Evolutionary conservation across 2,888 invertebrate species (phyloP).

Genomic region (Lottia gigantea): DNA sequence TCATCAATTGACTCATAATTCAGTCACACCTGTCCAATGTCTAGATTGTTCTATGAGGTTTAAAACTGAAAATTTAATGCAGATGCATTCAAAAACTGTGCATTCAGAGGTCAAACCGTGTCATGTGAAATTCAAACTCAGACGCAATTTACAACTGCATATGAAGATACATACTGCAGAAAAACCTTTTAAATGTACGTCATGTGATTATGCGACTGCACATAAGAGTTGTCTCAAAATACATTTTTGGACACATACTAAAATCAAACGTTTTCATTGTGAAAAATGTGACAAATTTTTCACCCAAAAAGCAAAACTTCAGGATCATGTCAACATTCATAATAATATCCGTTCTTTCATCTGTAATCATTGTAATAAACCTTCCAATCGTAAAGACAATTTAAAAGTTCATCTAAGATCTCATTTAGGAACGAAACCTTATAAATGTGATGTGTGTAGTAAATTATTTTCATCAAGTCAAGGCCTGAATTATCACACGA

Average conservation of each 20-base stretch:
- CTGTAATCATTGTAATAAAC: background rate
- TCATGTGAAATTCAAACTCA: background rate
- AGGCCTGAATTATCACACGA: background rate
- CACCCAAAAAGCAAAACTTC: background rate
- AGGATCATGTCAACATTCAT: background rate
- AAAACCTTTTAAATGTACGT: background rate
- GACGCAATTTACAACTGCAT: background rate
- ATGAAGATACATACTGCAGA: background rate
- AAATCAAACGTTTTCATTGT: background rate
- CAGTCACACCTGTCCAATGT: slow-evolving; percentile 11
- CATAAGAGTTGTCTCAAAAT: background rate
- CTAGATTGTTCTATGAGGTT: background rate
- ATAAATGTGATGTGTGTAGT: background rate
- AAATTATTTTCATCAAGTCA: background rate
- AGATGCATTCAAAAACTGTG: background rate
- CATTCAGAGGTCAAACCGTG: background rate
- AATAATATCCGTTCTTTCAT: background rate
- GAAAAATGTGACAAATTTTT: background rate
- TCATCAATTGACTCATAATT: slow-evolving; percentile 9
- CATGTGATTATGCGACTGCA: background rate
- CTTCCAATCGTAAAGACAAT: background rate
- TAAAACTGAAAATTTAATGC: background rate
- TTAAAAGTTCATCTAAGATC: background rate
- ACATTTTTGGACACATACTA: background rate
- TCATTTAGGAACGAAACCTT: background rate